phyloP scores from a whole-genome alignment of 37 sponge, comb jelly and placozoan genomes.

The Cliona cf. orientalis region DNA sequence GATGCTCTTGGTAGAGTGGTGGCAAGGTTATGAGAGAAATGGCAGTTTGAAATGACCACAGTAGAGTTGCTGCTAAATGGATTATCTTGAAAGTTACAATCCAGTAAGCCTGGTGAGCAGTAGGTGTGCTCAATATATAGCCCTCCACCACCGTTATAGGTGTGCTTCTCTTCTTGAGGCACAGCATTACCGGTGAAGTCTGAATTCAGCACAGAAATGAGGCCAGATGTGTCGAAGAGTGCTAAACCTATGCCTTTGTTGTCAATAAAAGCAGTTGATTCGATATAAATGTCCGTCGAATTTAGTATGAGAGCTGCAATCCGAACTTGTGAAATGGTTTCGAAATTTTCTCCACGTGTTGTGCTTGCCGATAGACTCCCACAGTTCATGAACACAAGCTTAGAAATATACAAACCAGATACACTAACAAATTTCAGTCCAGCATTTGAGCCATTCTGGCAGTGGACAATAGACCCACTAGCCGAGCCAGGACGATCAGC shows the following conservation, averaged over 20 bases:
- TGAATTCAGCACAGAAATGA: background rate
- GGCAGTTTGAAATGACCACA: background rate
- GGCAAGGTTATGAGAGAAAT: background rate
- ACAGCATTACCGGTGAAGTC: background rate
- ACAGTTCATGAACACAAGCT: background rate
- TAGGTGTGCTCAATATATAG: conserved; percentile 13
- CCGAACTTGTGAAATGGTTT: background rate
- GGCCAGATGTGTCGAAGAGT: conserved; percentile 18
- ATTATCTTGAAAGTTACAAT: background rate
- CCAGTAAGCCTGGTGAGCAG: conserved; percentile 15
- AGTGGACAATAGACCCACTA: too few species aligned
- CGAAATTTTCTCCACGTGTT: background rate
- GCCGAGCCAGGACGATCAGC: too few species aligned
- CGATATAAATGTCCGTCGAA: background rate
- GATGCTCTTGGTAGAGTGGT: background rate
- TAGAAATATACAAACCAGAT: background rate
- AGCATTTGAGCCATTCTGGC: too few species aligned
- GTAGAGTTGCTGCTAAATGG: background rate
- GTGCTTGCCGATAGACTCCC: background rate
- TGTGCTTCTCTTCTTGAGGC: background rate
- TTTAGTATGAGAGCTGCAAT: background rate
- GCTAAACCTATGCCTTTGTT: background rate
- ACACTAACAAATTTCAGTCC: background rate
- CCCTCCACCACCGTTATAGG: conserved; percentile 7
- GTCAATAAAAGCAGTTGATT: background rate